Evolutionary conservation across 1,140 invertebrate species (phyloP), one percentile per base, ranked within the genome.

Genomic region (Eurosta solidaginis): DNA sequence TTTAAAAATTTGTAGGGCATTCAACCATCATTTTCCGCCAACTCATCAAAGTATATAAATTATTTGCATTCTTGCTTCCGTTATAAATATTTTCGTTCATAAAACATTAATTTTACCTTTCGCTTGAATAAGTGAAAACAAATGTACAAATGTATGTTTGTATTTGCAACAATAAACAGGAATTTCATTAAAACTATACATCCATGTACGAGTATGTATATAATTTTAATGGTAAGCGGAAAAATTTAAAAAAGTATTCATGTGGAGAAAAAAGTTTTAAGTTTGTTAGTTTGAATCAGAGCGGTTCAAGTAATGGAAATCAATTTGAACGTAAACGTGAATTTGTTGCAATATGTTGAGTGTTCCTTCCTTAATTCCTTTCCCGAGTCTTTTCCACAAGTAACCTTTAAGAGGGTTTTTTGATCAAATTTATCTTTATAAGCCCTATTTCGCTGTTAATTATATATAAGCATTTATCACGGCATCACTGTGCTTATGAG

Each of bases 11-110:
- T n/a, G n/a, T n/a, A n/a, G 54, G 29, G 27, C 29, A n/a, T 36
- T 14, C 33, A 63, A 10, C 29, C 17, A 9, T 20, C 59, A 42
- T 20, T 40, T 36, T 40, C n/a, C n/a, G n/a, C 36, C 17, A 68
- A 42, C 59, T 40, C 59, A 68, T 40, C 59, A 68, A 68, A 40
- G n/a, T 68, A 68, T 40, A 68, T 68, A 68, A 68, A 68, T 36
- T 33, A 42, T 40, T 40, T 40, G 36, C 33, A 68, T 33, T 68
- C 59, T 68, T 20, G 4, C 59, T 68, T 40, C 59, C 59, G 2
- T 12, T 68, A 68, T 68, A 68, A 68, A 68, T 68, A 68, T 40
- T 68, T 68, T n/a, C n/a, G n/a, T 40, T 68, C 59, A 68, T 68
- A 33, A 68, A 68, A 68, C 36, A 68, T 68, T 68, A 40, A 68